Evolutionary conservation across 2,888 invertebrate genomes (phyloP), one percentile per base, ranked within the genome.

Genomic region (Chrysolina oricalcia): DNA sequence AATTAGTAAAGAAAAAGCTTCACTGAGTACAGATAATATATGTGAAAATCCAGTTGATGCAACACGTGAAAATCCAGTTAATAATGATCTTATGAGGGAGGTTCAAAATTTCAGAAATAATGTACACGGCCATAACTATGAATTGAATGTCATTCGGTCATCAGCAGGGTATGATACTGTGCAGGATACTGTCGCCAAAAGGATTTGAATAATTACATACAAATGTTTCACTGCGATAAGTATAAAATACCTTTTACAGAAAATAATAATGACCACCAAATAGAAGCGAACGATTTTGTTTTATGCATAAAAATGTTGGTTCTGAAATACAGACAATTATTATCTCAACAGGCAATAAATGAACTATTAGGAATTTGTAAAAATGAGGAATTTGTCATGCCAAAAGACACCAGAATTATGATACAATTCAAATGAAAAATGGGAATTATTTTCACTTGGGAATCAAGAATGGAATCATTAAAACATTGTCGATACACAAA

Each of bases 391-490:
- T 59, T 3, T 59, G 23, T 3, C 15, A 21, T 59, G 15, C 59
- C 59, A 21, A 59, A 59, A 59, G 59, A 59, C 59, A 3, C 59
- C 9, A 59, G 59, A 21, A 59, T 19, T 0, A 10, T 59, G 5
- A 27, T 27, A 27, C 5, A 3, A 5, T 27, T 27, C 2, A 27
- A 3, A 27, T 27, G 27, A 27, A 2, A 4, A 59, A 59, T 59
- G 59, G 21, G 15, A 59, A 11, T 59, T 59, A 59, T 59, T 17
- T 4, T 21, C 59, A 59, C 9, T 59, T 59, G 4, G 23, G 23
- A 6, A 59, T 59, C 21, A 59, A 59, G 23, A 59, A 59, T 21
- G 59, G 46, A 43, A 2, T 66, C 23, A 66, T 23, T 66, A 46
- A 66, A 9, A 43, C 21, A 17, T 66, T 66, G 65, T 65, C 41